Conservation (phyloP, 2,113 vertebrate species). For the Pelmatolapia mariae region DNA sequence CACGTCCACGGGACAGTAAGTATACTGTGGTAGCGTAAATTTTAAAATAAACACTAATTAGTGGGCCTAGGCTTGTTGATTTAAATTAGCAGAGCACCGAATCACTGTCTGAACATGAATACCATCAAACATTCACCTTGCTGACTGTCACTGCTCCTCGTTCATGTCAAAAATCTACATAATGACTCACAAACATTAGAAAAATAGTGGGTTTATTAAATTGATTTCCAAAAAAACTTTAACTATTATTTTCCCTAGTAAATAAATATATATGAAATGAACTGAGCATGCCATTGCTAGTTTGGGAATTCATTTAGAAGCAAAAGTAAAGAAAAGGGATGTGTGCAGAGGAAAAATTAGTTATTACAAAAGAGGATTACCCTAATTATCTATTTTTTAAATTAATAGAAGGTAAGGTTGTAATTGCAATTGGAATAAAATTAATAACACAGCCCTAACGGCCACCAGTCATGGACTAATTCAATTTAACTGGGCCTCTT, state of each 20-base stretch:
- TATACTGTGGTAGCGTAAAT: fast-evolving
- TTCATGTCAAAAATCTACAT: neutral
- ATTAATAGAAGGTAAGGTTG: neutral
- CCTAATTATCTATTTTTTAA: neutral
- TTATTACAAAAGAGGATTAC: neutral
- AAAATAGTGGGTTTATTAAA: neutral
- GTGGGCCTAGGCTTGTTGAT: neutral
- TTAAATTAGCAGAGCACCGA: neutral
- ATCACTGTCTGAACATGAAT: neutral
- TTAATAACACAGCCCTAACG: neutral
- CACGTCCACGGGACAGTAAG: neutral
- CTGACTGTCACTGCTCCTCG: neutral
- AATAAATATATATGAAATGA: neutral
- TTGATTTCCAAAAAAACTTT: neutral
- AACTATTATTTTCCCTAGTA: neutral
- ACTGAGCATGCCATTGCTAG: neutral
- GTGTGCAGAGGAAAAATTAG: neutral
- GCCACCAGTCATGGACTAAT: neutral
- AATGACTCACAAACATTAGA: neutral
- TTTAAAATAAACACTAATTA: neutral
- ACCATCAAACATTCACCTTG: neutral
- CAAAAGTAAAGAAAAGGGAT: neutral
- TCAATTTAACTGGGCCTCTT: neutral
- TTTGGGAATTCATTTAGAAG: fast-evolving
- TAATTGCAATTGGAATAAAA: neutral